Conservation (phyloP, 1,140 invertebrate species). For the Eriocheir sinensis region DNA sequence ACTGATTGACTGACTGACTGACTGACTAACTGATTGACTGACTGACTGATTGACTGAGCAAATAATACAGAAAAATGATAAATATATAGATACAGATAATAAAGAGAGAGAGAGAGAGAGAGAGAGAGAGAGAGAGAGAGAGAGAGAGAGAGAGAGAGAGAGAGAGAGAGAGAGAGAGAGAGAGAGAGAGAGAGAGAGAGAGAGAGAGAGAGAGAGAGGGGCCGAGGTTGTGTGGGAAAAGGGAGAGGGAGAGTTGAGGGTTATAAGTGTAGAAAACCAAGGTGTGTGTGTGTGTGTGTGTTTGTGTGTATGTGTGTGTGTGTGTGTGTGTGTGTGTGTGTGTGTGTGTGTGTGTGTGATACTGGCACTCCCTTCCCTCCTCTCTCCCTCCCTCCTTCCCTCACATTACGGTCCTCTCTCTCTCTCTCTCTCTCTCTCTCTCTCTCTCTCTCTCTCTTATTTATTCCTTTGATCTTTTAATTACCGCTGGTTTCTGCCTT, state of each 20-base stretch:
- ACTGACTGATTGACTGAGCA: not conserved
- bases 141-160: constrained; percentile 19
- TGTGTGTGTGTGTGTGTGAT: not conserved
- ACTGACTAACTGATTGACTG: not conserved
- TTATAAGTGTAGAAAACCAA: not conserved
- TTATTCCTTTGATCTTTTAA: no score
- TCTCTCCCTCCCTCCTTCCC: not conserved
- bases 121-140: constrained; percentile 54
- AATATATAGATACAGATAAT: not conserved
- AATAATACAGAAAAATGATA: not conserved
- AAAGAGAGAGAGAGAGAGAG: not conserved
- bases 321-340: not conserved
- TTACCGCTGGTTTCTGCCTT: no score
- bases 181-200: constrained; percentile 54
- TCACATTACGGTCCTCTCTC: not conserved
- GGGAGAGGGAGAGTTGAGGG: not conserved
- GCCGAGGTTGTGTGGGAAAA: not conserved
- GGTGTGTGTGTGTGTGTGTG: not conserved
- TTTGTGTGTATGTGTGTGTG: not conserved
- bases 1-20: not conserved
- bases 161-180: constrained; percentile 2
- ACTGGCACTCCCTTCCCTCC: not conserved
- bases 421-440: constrained; percentile 11
- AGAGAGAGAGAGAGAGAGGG: constrained; percentile 34
- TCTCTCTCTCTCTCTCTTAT: not conserved